Conservation (phyloP, 1,140 invertebrate genomes). For the Rhyacophila brunnea region DNA sequence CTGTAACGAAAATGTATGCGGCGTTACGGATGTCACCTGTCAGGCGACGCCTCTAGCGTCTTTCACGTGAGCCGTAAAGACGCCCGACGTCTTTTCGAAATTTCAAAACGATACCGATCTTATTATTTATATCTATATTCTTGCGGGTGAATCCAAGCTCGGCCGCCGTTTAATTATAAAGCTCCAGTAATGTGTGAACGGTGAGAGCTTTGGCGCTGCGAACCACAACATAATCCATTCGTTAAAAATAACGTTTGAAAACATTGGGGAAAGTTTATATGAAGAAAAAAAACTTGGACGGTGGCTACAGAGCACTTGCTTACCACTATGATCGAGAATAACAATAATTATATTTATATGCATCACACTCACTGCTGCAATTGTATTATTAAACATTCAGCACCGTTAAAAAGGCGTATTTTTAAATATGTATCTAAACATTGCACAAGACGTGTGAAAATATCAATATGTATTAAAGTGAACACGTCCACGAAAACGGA, state of each 20-base stretch:
- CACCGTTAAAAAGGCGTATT: too few species aligned
- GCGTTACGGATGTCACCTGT: slow-evolving; percentile 24
- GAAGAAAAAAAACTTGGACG: slow-evolving; percentile 1
- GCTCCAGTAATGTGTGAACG: slow-evolving; percentile 28
- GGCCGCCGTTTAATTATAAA: slow-evolving; percentile 31
- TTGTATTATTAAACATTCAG: too few species aligned
- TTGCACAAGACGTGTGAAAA: too few species aligned
- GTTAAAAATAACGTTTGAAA: slow-evolving; percentile 8
- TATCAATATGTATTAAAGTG: too few species aligned
- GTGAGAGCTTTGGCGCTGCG: neutral
- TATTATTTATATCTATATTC: slow-evolving; percentile 16
- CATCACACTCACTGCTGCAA: too few species aligned
- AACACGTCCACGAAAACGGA: too few species aligned
- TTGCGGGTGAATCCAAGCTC: slow-evolving; percentile 15
- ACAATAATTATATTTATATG: too few species aligned
- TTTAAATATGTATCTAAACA: too few species aligned
- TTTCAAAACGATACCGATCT: slow-evolving; percentile 20
- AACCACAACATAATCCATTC: slow-evolving; percentile 12
- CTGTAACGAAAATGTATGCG: slow-evolving; percentile 7
- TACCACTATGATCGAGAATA: too few species aligned
- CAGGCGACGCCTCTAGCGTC: slow-evolving; percentile 1
- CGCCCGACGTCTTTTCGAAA: slow-evolving; percentile 17
- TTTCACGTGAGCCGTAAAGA: slow-evolving; percentile 16
- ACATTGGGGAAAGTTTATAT: neutral
- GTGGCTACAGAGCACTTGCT: neutral